Evolutionary conservation across 2,797 vertebrate species (phyloP).

Genomic region (Syncerus caffer): DNA sequence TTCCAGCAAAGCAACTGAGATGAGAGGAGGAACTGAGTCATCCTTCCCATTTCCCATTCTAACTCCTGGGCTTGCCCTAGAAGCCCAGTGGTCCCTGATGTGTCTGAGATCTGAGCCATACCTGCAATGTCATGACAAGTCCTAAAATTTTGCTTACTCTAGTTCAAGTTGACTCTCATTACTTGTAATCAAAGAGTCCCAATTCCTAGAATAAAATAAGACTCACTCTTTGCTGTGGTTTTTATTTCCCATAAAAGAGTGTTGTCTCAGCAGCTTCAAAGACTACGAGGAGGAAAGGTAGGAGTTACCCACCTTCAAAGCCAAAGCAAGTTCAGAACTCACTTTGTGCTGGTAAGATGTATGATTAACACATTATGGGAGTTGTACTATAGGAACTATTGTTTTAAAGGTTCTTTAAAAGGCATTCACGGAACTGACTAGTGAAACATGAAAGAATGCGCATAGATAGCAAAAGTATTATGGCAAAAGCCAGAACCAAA

Average conservation of each 20-base stretch:
- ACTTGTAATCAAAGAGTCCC: background rate
- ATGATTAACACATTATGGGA: background rate
- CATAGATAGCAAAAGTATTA: conserved; percentile 3
- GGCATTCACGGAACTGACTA: background rate
- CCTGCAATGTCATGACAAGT: background rate
- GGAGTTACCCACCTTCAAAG: background rate
- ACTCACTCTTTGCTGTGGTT: background rate
- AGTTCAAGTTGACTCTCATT: background rate
- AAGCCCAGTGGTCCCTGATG: background rate
- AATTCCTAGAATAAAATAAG: background rate
- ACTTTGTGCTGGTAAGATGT: background rate
- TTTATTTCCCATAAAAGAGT: background rate
- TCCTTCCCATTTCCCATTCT: background rate
- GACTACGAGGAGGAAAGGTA: background rate
- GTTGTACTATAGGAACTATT: background rate
- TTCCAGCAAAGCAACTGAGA: background rate
- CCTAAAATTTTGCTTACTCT: background rate
- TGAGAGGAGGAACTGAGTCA: background rate
- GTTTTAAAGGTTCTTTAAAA: conserved; percentile 43
- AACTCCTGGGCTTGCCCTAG: background rate
- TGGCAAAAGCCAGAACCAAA: conserved; percentile 15
- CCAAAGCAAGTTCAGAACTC: background rate
- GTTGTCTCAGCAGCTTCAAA: background rate
- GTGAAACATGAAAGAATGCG: background rate
- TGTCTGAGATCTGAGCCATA: background rate